A percentile compares a stretch with the other conserved stretches of the same genome.
Conservation (phyloP, 2,113 vertebrate genomes). For the Trichomycterus rosablanca region DNA sequence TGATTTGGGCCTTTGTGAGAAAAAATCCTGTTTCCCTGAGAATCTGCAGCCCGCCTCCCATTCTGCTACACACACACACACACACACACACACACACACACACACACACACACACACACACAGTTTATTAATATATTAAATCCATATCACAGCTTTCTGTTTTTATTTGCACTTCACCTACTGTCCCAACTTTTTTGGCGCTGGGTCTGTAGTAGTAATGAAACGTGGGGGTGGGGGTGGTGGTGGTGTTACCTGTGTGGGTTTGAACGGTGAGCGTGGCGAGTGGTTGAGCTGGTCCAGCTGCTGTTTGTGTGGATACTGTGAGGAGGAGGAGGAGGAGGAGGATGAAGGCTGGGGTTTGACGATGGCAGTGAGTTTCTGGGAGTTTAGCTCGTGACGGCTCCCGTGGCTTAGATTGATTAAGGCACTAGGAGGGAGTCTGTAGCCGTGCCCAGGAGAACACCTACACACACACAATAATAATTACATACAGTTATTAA, state of each 20-base stretch:
- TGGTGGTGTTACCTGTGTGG: constrained; percentile 52
- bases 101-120: too few species aligned
- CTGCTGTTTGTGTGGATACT: constrained; percentile 65
- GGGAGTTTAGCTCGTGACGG: constrained; percentile 77
- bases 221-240: too few species aligned
- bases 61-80: constrained; percentile 58
- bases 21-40: constrained; percentile 69
- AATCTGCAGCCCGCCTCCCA: constrained; percentile 69
- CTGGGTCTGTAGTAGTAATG: too few species aligned
- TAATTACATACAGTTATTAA: background rate
- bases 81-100: background rate
- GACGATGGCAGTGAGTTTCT: constrained; percentile 87
- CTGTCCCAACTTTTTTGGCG: too few species aligned
- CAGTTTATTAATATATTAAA: too few species aligned
- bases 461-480: constrained; percentile 64
- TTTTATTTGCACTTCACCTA: too few species aligned
- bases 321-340: constrained; percentile 30
- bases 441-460: constrained; percentile 78
- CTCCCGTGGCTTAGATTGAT: constrained; percentile 88
- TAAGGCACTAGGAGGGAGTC: constrained; percentile 90
- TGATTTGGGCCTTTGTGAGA: constrained; percentile 69
- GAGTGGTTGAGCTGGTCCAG: constrained; percentile 85
- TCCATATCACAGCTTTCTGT: too few species aligned
- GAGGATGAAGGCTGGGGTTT: constrained; percentile 80
- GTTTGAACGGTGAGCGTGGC: constrained; percentile 84